Evolutionary conservation across 2,797 vertebrate species (phyloP), one percentile per base, ranked within the genome.

Genomic region (Danio choprae): DNA sequence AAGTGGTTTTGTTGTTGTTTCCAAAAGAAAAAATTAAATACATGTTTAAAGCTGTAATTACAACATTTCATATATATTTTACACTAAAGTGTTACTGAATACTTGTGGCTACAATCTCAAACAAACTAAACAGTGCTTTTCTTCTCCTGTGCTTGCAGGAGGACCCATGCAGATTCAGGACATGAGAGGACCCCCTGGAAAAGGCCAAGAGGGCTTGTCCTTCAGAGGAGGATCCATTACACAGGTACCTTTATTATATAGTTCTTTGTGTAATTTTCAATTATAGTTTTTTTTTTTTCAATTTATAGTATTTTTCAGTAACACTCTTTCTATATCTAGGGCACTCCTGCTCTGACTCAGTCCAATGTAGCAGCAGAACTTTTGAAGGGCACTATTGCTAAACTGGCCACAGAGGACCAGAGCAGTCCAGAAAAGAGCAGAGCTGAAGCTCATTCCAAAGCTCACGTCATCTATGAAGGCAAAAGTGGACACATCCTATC

Each of bases 401-500:
- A 97, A 65, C 90, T 98, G 71, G 93, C 96, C 18, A 94, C 95
- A 0, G 97, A 98, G 87, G 97, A 99, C 81, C 79, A 92, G 77
- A 94, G 84, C 89, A 95, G 92, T 86, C 94, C 95, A 3, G 97
- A 99, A 72, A 98, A 97, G 87, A 85, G 93, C 84, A 92, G 96
- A 13, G 96, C 95, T 29, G 97, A 99, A 81, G 91, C 95, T 53
- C 76, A 96, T 74, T 89, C 96, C 87, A 99, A 99, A 92, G 96
- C 95, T 87, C 97, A 98, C 5, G 96, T 99, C 80, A 98, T 99
- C 86, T 99, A 98, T 64, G 97, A 99, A 92, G 96, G 98, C 88
- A 98, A 98, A 90, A 98, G 93, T 65, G 97, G 97, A 67, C 97
- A 99, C 86, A 98, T 99, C 83, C 90, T 99, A 4, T 98, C 97